A percentile compares a stretch with the other conserved stretches of the same genome.
Evolutionary conservation across 2,888 invertebrate genomes (phyloP).

Genomic region (Itoplectis maculator): DNA sequence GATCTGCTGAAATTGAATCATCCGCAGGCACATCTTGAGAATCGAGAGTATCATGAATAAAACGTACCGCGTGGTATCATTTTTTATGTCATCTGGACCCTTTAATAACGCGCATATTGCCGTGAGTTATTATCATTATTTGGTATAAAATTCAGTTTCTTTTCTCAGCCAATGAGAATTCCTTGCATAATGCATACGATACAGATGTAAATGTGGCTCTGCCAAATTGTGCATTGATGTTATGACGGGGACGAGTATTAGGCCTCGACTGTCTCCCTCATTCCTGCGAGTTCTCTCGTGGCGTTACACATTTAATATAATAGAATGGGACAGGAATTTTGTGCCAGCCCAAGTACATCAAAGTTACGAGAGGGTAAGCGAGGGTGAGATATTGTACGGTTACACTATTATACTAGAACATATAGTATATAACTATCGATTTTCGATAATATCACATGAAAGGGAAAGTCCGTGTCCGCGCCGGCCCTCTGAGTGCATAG

Average conservation of each 20-base stretch:
- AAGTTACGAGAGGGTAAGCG: conserved; percentile 20
- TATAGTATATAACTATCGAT: conserved; percentile 18
- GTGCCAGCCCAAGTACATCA: conserved; percentile 25
- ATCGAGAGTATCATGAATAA: too few species aligned
- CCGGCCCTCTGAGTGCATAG: conserved; percentile 20
- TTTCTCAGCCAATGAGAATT: neutral
- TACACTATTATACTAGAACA: conserved; percentile 23
- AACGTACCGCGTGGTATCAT: too few species aligned
- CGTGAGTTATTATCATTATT: too few species aligned
- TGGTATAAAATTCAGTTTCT: neutral
- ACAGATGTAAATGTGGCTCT: neutral
- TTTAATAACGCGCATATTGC: too few species aligned
- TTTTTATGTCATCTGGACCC: too few species aligned
- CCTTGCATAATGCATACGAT: neutral
- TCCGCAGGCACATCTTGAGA: too few species aligned
- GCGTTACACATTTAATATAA: conserved; percentile 3
- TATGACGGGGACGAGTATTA: neutral
- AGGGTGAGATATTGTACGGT: conserved; percentile 27
- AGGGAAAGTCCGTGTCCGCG: conserved; percentile 15
- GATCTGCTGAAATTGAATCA: too few species aligned
- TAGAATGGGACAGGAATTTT: conserved; percentile 16
- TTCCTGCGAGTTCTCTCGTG: neutral
- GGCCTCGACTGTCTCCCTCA: neutral
- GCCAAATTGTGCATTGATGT: neutral
- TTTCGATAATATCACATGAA: conserved; percentile 30